Conservation (phyloP, 1,140 invertebrate species). For the Saccostrea echinata region DNA sequence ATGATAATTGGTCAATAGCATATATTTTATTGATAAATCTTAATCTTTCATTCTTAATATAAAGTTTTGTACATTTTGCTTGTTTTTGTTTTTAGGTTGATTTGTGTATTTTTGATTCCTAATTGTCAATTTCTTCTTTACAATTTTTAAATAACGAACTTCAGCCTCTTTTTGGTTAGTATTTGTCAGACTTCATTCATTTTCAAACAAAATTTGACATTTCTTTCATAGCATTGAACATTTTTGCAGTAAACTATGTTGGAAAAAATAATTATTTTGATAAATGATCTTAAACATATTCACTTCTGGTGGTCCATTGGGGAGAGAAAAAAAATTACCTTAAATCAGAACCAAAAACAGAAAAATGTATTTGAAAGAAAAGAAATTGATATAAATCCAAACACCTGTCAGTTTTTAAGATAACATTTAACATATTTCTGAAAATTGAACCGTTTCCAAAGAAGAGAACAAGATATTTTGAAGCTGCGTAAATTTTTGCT, state of each 20-base stretch:
- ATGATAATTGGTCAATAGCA: too few relatives aligned
- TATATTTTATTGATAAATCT: too few relatives aligned
- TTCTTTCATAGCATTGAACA: not conserved
- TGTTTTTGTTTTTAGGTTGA: too few relatives aligned
- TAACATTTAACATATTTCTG: slow-evolving; percentile 17
- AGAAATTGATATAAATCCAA: slow-evolving; percentile 6
- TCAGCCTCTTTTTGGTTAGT: too few relatives aligned
- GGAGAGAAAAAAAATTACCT: not conserved
- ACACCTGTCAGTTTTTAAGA: not conserved
- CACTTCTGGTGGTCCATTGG: not conserved
- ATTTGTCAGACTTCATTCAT: not conserved
- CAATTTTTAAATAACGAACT: too few relatives aligned
- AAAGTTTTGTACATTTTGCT: too few relatives aligned
- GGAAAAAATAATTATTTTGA: not conserved
- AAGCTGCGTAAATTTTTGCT: not conserved
- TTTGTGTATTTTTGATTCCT: too few relatives aligned
- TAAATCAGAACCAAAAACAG: not conserved
- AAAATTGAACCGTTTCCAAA: slow-evolving; percentile 33
- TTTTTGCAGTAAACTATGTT: not conserved
- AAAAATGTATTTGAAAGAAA: not conserved
- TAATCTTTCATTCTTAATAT: too few relatives aligned
- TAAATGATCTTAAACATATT: not conserved
- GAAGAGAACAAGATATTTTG: not conserved
- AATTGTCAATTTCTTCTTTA: too few relatives aligned
- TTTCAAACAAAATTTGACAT: slow-evolving; percentile 23